phyloP scores from a whole-genome alignment of 2,113 vertebrate genomes.

The Haemorhous mexicanus region DNA sequence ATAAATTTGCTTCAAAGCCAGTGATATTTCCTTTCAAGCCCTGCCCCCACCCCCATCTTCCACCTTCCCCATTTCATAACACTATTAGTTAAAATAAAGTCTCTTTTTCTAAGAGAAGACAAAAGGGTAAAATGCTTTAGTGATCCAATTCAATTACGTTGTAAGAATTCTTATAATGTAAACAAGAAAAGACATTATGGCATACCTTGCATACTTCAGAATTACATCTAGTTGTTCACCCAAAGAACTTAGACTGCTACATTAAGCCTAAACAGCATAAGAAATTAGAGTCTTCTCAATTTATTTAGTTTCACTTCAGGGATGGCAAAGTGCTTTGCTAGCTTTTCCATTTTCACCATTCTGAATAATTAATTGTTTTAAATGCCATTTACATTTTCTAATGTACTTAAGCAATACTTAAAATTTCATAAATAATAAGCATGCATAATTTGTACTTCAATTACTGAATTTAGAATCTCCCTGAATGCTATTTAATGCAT shows the following conservation, averaged over 20 bases:
- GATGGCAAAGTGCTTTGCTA: constrained; percentile 22
- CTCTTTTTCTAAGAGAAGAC: not conserved
- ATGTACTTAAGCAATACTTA: constrained; percentile 62
- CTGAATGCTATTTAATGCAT: constrained; percentile 42
- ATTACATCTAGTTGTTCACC: not conserved
- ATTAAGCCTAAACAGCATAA: not conserved
- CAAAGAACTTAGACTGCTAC: not conserved
- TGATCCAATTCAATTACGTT: not conserved
- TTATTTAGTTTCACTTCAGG: constrained; percentile 53
- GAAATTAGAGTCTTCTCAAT: constrained; percentile 18
- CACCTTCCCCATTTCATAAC: not conserved
- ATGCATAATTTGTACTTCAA: constrained; percentile 60
- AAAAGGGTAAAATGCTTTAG: not conserved
- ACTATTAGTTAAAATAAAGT: not conserved
- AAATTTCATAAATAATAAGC: constrained; percentile 71
- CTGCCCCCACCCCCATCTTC: rapidly evolving
- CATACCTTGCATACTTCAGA: not conserved
- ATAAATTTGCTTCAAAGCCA: not conserved
- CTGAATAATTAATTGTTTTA: constrained; percentile 73
- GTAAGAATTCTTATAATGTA: not conserved
- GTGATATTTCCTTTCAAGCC: rapidly evolving
- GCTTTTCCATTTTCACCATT: constrained; percentile 47
- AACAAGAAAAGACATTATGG: not conserved
- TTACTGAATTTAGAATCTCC: constrained; percentile 59
- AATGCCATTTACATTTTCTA: constrained; percentile 66